A percentile compares a stretch with the other conserved stretches of the same genome.
These are phyloP conservation scores for Bombus impatiens DNA, from an alignment of 1,140 invertebrate genomes.

Conservation along the genomic window DNA sequence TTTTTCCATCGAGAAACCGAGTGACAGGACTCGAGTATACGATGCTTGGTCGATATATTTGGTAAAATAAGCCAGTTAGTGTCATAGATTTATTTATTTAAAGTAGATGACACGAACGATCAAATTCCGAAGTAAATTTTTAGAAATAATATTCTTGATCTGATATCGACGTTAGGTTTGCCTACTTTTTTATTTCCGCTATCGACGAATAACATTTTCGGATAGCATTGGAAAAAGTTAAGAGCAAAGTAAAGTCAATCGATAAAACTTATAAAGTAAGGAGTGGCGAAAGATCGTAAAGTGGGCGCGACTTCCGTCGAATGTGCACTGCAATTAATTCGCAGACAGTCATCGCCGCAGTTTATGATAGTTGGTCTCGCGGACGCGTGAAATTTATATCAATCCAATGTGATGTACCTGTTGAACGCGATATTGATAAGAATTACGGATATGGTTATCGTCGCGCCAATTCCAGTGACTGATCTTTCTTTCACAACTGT, in stretches of 20 bases:
- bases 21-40: too few relatives aligned
- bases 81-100: too few relatives aligned
- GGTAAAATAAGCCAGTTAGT: too few relatives aligned
- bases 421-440: constrained; percentile 3
- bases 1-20: too few relatives aligned
- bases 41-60: too few relatives aligned
- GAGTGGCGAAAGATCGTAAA: not conserved
- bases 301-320: not conserved
- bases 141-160: too few relatives aligned
- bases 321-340: not conserved
- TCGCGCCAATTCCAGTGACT: not conserved
- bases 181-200: not conserved
- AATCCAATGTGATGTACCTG: not conserved
- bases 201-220: not conserved
- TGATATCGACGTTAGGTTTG: too few relatives aligned
- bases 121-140: too few relatives aligned
- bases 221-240: too few relatives aligned
- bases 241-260: not conserved
- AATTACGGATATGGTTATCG: not conserved
- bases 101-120: too few relatives aligned
- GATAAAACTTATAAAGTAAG: not conserved
- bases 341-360: not conserved
- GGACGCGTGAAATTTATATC: not conserved
- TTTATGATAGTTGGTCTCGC: not conserved
- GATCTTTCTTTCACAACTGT: not conserved